A percentile compares a stretch with the other conserved stretches of the same genome.
Conservation (phyloP, 2,113 vertebrate species). For the Tetrax tetrax region DNA sequence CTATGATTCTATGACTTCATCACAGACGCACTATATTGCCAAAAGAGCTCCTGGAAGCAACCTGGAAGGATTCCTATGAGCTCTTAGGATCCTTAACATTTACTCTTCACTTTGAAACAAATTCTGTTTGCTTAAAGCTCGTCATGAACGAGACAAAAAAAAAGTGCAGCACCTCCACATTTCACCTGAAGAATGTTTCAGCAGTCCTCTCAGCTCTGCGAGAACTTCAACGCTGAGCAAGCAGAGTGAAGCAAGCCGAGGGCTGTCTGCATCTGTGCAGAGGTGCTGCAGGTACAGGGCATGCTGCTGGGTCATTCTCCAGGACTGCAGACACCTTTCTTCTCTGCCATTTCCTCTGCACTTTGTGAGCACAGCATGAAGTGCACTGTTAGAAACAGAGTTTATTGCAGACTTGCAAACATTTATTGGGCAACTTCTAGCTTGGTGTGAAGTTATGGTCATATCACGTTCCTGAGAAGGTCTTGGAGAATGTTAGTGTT, state of each 20-base stretch:
- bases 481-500: constrained; percentile 57
- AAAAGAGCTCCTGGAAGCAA: not conserved
- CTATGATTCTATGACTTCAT: not conserved
- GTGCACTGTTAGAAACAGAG: constrained; percentile 51
- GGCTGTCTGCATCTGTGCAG: not conserved
- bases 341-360: constrained; percentile 63
- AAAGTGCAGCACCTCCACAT: not conserved
- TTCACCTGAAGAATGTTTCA: not conserved
- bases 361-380: constrained; percentile 64
- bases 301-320: not conserved
- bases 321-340: constrained; percentile 2
- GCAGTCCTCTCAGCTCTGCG: fast-evolving
- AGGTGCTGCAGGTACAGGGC: not conserved
- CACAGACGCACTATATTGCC: not conserved
- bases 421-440: constrained; percentile 73
- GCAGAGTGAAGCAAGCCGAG: not conserved
- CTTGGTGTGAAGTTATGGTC: constrained; percentile 72
- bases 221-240: not conserved
- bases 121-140: not conserved
- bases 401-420: constrained; percentile 73
- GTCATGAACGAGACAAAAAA: not conserved
- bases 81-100: not conserved
- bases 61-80: not conserved
- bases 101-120: not conserved
- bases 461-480: constrained; percentile 64